phyloP scores from a whole-genome alignment of 2,113 vertebrate genomes.

The Pogona vitticeps region DNA sequence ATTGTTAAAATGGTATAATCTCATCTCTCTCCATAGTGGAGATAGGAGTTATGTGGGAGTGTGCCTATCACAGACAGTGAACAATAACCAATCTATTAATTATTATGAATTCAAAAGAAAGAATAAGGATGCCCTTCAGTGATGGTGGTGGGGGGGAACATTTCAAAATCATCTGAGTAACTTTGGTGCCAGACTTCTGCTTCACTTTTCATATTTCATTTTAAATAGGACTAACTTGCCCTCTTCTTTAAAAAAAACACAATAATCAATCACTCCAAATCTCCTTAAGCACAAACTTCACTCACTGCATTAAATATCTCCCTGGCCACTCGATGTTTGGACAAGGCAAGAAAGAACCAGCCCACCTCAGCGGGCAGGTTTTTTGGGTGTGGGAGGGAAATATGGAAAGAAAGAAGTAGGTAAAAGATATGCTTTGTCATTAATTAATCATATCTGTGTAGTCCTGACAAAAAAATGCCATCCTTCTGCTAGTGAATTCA shows the following conservation, averaged over 20 bases:
- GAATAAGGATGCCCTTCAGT: constrained; percentile 1
- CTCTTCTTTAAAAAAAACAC: neutral
- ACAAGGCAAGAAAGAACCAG: too few relatives aligned
- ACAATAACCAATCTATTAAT: constrained; percentile 16
- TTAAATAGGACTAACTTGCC: neutral
- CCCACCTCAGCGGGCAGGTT: too few relatives aligned
- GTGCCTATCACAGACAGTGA: constrained; percentile 17
- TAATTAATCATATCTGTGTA: too few relatives aligned
- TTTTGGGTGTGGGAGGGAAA: too few relatives aligned
- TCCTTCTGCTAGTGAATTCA: neutral
- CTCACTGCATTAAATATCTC: too few relatives aligned
- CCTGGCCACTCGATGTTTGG: too few relatives aligned
- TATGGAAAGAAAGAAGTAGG: too few relatives aligned
- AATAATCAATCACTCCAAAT: neutral
- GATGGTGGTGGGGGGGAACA: neutral
- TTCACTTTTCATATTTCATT: neutral
- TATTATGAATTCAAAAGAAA: constrained; percentile 7
- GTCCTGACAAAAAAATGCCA: too few relatives aligned
- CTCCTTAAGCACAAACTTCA: neutral
- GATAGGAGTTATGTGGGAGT: constrained; percentile 38
- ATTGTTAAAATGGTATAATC: constrained; percentile 44
- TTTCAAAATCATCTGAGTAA: neutral
- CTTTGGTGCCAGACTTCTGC: neutral
- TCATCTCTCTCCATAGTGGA: constrained; percentile 15
- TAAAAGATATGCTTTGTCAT: too few relatives aligned